Percentiles rank a stretch among this genome's conserved stretches.
Evolutionary conservation across 2,888 invertebrate genomes (phyloP).

Genomic region (Galerucella pusilla): DNA sequence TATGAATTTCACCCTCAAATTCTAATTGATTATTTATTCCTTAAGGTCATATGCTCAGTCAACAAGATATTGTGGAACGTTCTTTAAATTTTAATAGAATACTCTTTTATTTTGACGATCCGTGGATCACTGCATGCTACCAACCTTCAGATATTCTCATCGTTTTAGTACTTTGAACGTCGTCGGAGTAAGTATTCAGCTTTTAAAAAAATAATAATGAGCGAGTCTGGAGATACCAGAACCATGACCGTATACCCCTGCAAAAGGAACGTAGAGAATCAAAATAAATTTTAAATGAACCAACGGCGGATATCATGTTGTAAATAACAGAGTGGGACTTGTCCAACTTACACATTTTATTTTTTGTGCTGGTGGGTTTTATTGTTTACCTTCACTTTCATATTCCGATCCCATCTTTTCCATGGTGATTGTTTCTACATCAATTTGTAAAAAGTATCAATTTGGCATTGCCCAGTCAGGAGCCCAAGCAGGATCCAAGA

Average conservation of each 20-base stretch:
- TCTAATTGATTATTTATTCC: too few species aligned
- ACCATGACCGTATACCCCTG: constrained; percentile 19
- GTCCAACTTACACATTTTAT: background rate
- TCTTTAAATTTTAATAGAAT: background rate
- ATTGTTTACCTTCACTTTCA: background rate
- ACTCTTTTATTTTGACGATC: background rate
- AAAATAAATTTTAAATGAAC: constrained; percentile 30
- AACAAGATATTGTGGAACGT: too few species aligned
- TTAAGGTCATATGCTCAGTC: too few species aligned
- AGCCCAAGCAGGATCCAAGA: too few species aligned
- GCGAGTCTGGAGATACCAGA: constrained; percentile 12
- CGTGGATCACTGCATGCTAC: background rate
- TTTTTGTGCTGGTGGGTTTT: background rate
- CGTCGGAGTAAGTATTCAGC: constrained; percentile 15
- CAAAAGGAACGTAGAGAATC: constrained; percentile 19
- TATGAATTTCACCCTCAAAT: too few species aligned
- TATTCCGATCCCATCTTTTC: background rate
- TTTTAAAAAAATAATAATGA: constrained; percentile 29
- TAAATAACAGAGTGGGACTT: constrained; percentile 11
- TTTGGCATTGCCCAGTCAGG: too few species aligned
- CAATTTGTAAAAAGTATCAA: background rate
- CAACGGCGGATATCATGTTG: background rate
- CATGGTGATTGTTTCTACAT: background rate
- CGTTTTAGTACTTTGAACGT: constrained; percentile 18
- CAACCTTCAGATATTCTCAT: constrained; percentile 7